These are phyloP conservation scores for Glossophaga mutica DNA, from an alignment of 2,797 vertebrate species.

Conservation along the genomic window DNA sequence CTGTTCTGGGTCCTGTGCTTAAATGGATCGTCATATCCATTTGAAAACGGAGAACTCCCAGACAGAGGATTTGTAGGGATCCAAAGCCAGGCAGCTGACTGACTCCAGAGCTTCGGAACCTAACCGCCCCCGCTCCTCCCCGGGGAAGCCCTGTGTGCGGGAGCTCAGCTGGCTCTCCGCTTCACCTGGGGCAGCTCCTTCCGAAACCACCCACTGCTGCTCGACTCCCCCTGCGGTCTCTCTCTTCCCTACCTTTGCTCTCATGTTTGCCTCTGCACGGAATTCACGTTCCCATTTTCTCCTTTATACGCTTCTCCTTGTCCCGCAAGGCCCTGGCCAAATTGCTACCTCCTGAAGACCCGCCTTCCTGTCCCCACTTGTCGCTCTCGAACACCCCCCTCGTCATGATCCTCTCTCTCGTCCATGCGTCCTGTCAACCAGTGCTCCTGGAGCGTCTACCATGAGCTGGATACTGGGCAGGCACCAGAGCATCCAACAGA, in stretches of 20 bases:
- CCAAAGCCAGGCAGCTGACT: neutral
- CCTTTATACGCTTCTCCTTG: neutral
- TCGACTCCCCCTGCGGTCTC: neutral
- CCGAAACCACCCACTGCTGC: neutral
- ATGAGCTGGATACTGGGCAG: neutral
- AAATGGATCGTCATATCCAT: neutral
- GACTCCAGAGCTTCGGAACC: neutral
- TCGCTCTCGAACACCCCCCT: too few relatives aligned
- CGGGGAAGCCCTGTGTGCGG: rapidly evolving
- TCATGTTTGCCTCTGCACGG: neutral
- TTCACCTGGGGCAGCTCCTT: too few relatives aligned
- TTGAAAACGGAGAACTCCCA: neutral
- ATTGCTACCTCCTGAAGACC: neutral
- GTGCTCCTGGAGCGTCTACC: neutral
- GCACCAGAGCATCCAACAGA: neutral
- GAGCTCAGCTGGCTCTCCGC: neutral
- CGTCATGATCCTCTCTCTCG: neutral
- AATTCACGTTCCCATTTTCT: neutral
- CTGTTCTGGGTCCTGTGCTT: neutral
- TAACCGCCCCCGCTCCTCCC: too few relatives aligned
- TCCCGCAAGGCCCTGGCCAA: neutral
- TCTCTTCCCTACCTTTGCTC: neutral
- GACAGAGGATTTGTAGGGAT: neutral
- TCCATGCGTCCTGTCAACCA: neutral
- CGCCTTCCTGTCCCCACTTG: neutral